Evolutionary conservation across 2,113 vertebrate species (phyloP), one percentile per base, ranked within the genome.

Genomic region (Lates calcarifer): DNA sequence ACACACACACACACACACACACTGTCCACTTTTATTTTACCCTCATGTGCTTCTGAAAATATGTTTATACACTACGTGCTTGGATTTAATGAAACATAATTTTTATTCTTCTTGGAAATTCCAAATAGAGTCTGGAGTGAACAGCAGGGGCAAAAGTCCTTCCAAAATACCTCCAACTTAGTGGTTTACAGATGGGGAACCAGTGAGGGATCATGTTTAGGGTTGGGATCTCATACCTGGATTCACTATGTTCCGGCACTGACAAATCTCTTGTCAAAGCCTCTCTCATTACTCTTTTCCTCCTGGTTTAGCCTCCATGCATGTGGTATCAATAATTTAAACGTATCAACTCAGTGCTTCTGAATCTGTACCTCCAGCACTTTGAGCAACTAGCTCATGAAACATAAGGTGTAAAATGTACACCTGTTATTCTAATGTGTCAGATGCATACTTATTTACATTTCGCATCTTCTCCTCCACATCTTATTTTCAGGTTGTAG

Each of bases 71-170:
- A 24, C 29, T 60, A 49, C 0, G n/a, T 70, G 67, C 31, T 65
- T 56, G 53, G 45, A 62, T 80, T 81, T 56, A 69, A 65, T 82
- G 43, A 79, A 73, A 69, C 69, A 33, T 49, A 1, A 15, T 26
- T 63, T 68, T 68, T 55, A 35, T 57, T 73, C 11, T 41, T 60
- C 31, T 18, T 39, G 12, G 9, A 53, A 74, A 68, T 53, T n/a
- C n/a, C 18, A 53, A 57, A 22, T 20, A 6, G 55, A 72, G 47
- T 17, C 28, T 18, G 26, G 26, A 1, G 31, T 51, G 68, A 28
- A 51, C 13, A 62, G 26, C 33, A 22, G 57, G 29, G 6, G 10
- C 33, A 45, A 71, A 33, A 26, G n/a, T n/a, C n/a, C n/a, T n/a
- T n/a, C n/a, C n/a, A 8, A 37, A 22, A 20, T 8, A 24, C 8